Percentiles rank a stretch among this genome's conserved stretches.
These are phyloP conservation scores for Heterodera schachtii DNA, from an alignment of 1,140 invertebrate genomes.

Conservation along the genomic window DNA sequence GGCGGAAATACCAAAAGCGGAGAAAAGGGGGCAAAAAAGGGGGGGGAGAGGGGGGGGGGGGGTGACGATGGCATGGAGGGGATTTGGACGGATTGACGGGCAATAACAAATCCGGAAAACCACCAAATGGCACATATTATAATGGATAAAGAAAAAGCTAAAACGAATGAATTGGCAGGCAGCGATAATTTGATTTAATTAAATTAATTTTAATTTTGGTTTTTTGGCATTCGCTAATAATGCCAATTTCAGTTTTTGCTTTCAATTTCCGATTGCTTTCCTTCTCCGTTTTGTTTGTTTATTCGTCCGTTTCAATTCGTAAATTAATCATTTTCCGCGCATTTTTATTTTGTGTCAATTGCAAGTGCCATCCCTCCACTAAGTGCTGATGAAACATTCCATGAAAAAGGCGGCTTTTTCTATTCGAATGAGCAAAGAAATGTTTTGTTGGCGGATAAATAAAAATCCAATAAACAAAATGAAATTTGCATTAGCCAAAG, in stretches of 20 bases:
- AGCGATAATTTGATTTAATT: too few species aligned
- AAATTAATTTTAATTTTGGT: too few species aligned
- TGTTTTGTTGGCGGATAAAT: too few species aligned
- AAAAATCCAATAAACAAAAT: too few species aligned
- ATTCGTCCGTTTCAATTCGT: background rate
- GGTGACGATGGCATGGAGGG: background rate
- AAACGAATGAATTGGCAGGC: too few species aligned
- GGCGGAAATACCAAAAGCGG: constrained; percentile 6
- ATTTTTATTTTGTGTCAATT: background rate
- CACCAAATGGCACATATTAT: background rate
- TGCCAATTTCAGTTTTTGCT: too few species aligned
- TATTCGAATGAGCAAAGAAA: background rate
- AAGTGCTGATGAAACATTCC: background rate
- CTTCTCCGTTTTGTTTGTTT: background rate
- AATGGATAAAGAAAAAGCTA: too few species aligned
- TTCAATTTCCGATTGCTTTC: too few species aligned
- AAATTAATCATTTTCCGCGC: background rate
- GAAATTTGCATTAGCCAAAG: too few species aligned
- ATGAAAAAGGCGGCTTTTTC: background rate
- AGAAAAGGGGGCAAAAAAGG: background rate
- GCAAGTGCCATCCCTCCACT: background rate
- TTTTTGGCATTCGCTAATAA: too few species aligned
- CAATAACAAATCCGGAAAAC: background rate
- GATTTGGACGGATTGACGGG: background rate
- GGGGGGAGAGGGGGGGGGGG: background rate